A percentile compares a stretch with the other conserved stretches of the same genome.
phyloP scores from a whole-genome alignment of 2,797 vertebrate genomes.

The Muscicapa comitata region DNA sequence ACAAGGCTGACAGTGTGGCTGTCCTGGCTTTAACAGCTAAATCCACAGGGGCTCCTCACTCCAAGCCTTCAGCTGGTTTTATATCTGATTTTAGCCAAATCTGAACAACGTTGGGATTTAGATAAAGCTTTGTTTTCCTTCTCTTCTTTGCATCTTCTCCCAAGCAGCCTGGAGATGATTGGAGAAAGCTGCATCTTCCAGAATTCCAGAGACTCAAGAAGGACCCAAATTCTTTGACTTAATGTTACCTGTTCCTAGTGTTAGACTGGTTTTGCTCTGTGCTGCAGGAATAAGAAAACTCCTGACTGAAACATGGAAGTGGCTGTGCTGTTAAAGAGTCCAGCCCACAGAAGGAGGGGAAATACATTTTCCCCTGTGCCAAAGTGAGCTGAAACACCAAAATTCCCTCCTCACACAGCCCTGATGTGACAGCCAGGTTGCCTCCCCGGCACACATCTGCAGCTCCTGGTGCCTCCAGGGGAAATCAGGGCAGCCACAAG shows the following conservation, averaged over 20 bases:
- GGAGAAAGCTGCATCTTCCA: not conserved
- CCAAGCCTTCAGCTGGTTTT: not conserved
- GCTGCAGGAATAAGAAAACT: not conserved
- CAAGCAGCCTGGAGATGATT: not conserved
- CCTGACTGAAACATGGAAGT: fast-evolving
- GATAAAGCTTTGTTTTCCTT: not conserved
- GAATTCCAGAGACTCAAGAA: not conserved
- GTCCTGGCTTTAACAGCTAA: not conserved
- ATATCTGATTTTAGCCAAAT: not conserved
- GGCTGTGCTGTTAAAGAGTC: not conserved
- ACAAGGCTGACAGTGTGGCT: not conserved
- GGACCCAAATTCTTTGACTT: not conserved
- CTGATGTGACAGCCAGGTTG: not conserved
- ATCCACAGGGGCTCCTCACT: not conserved
- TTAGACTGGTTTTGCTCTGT: not conserved
- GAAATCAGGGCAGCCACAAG: not conserved
- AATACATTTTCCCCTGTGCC: not conserved
- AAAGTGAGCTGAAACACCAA: not conserved
- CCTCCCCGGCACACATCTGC: not conserved
- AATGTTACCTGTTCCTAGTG: too few species aligned
- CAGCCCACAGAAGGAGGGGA: not conserved
- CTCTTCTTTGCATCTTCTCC: not conserved
- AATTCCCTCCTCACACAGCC: fast-evolving
- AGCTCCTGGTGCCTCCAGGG: not conserved
- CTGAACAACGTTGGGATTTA: fast-evolving